Percentiles rank a stretch among this genome's conserved stretches.
These are phyloP conservation scores for Malurus elegans DNA, from an alignment of 2,113 vertebrate genomes.

Conservation along the genomic window DNA sequence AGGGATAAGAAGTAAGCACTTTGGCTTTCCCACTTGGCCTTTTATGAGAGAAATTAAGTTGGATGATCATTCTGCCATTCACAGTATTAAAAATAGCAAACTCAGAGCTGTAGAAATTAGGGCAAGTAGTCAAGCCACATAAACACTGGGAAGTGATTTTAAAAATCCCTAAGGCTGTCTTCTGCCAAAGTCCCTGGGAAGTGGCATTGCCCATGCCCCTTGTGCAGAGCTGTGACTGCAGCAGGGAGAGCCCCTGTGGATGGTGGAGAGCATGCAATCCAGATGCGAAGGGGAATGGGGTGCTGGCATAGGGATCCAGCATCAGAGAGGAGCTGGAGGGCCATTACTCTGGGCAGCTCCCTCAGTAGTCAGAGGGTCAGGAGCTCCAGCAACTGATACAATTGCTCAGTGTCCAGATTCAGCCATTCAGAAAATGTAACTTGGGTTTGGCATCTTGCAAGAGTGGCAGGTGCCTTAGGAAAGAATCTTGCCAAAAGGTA, in stretches of 20 bases:
- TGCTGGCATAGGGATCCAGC: accelerated
- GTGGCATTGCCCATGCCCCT: accelerated
- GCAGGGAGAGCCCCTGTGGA: background rate
- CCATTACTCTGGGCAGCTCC: background rate
- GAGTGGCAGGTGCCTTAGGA: background rate
- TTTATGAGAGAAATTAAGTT: background rate
- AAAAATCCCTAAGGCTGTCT: background rate
- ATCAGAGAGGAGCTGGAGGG: background rate
- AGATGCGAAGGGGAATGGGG: background rate
- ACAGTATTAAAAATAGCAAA: background rate
- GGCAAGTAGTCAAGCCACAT: background rate
- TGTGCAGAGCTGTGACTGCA: background rate
- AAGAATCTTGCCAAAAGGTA: background rate
- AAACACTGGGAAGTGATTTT: background rate
- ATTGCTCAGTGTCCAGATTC: background rate
- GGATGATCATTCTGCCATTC: background rate
- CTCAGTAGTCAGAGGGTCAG: background rate
- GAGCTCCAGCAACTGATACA: background rate
- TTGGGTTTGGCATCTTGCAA: background rate
- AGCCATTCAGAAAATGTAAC: background rate
- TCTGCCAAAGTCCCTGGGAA: background rate
- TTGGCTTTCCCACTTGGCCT: background rate
- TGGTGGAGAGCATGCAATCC: background rate
- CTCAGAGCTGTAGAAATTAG: background rate
- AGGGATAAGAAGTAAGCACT: background rate